Evolutionary conservation across 2,113 vertebrate species (phyloP).

Genomic region (Dromaius novaehollandiae): DNA sequence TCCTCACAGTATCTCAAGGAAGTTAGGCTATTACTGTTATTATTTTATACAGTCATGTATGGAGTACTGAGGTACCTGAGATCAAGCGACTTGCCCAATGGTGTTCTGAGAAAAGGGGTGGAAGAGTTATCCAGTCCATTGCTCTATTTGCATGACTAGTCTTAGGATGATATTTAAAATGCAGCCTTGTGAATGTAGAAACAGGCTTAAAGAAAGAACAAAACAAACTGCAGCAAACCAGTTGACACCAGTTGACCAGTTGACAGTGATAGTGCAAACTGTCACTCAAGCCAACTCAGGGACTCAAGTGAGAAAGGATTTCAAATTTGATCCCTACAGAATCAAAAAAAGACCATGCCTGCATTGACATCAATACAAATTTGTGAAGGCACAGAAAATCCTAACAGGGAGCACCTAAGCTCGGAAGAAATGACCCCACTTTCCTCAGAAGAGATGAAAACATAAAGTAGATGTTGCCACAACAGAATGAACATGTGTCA

Average conservation of each 20-base stretch:
- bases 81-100: not conserved
- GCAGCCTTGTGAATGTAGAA: not conserved
- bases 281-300: not conserved
- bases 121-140: not conserved
- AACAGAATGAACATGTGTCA: slow-evolving; percentile 45
- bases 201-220: not conserved
- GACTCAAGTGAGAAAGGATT: not conserved
- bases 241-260: not conserved
- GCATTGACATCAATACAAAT: not conserved
- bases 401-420: not conserved
- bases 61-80: not conserved
- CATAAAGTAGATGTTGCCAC: slow-evolving; percentile 5
- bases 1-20: not conserved
- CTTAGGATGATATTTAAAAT: not conserved
- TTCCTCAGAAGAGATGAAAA: not conserved
- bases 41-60: not conserved
- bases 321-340: not conserved
- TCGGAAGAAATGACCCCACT: not conserved
- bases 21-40: not conserved
- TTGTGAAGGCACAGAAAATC: not conserved
- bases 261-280: not conserved
- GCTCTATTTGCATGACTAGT: not conserved
- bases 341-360: not conserved
- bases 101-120: not conserved
- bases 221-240: not conserved